A percentile compares a stretch with the other conserved stretches of the same genome.
Conservation (phyloP, 2,888 invertebrate species). For the Brenthis ino region DNA sequence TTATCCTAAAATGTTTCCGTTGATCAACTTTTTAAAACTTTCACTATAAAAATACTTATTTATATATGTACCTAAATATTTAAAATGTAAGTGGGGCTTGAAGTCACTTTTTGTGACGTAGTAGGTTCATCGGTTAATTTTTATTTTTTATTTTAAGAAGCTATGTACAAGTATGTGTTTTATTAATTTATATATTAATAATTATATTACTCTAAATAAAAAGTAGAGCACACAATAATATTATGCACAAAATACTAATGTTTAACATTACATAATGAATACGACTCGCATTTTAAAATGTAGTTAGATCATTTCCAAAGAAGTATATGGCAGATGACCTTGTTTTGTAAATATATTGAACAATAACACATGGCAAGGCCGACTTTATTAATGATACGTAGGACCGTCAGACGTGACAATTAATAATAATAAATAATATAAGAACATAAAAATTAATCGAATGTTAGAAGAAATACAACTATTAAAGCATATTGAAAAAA, state of each 20-base stretch:
- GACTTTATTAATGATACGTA: conserved; percentile 34
- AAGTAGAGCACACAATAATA: not conserved
- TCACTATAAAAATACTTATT: not conserved
- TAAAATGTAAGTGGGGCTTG: too few relatives aligned
- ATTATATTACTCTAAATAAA: too few relatives aligned
- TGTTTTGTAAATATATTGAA: conserved; percentile 57
- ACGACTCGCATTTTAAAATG: conserved; percentile 13
- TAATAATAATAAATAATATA: conserved; percentile 18
- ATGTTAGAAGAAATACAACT: conserved; percentile 11
- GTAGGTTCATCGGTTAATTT: too few relatives aligned
- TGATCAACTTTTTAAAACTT: not conserved
- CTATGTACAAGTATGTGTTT: too few relatives aligned
- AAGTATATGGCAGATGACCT: conserved; percentile 53
- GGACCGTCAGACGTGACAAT: conserved; percentile 31
- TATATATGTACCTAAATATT: not conserved
- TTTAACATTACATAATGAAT: conserved; percentile 13
- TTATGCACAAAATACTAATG: conserved; percentile 1
- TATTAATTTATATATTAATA: too few relatives aligned
- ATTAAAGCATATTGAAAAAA: not conserved
- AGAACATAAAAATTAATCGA: conserved; percentile 25
- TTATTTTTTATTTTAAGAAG: too few relatives aligned
- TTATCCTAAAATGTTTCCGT: too few relatives aligned
- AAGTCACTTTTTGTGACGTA: too few relatives aligned
- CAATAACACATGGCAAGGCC: conserved; percentile 67
- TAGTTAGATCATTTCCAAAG: conserved; percentile 40